Evolutionary conservation across 2,888 invertebrate species (phyloP).

Genomic region (Syritta pipiens): DNA sequence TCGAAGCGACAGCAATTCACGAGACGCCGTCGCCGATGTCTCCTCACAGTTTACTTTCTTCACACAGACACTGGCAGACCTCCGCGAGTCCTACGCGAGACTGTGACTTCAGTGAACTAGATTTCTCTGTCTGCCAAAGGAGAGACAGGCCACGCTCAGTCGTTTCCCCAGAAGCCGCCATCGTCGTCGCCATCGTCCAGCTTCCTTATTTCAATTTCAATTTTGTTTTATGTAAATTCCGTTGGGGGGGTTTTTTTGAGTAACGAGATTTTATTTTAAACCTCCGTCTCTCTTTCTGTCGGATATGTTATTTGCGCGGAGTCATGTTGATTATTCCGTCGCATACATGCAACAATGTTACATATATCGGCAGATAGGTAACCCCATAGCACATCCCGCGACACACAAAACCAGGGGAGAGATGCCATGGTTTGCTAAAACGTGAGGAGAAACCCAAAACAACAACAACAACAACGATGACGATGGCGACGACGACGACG

Average conservation of each 20-base stretch:
- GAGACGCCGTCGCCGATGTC: conserved; percentile 1
- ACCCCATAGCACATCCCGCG: too few species aligned
- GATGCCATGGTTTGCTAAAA: conserved; percentile 58
- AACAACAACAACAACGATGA: not conserved
- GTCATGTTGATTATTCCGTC: conserved; percentile 46
- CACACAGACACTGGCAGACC: not conserved
- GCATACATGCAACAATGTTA: conserved; percentile 16
- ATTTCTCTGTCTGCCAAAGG: conserved; percentile 45
- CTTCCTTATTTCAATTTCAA: conserved; percentile 58
- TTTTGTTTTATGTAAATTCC: conserved; percentile 65
- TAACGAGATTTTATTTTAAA: conserved; percentile 51
- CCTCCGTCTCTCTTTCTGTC: not conserved
- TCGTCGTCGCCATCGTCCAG: not conserved
- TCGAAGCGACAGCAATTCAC: conserved; percentile 15
- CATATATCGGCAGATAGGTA: conserved; percentile 35
- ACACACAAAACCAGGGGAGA: too few species aligned
- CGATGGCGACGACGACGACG: too few species aligned
- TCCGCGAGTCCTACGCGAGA: conserved; percentile 34
- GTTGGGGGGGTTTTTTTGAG: conserved; percentile 54
- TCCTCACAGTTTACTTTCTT: conserved; percentile 39
- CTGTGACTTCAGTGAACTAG: conserved; percentile 59
- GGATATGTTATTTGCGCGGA: conserved; percentile 61
- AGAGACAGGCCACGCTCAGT: conserved; percentile 16
- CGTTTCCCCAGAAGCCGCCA: not conserved
- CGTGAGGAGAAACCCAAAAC: conserved; percentile 35